Conservation (phyloP, 2,797 vertebrate genomes). For the Cyprinella venusta region DNA sequence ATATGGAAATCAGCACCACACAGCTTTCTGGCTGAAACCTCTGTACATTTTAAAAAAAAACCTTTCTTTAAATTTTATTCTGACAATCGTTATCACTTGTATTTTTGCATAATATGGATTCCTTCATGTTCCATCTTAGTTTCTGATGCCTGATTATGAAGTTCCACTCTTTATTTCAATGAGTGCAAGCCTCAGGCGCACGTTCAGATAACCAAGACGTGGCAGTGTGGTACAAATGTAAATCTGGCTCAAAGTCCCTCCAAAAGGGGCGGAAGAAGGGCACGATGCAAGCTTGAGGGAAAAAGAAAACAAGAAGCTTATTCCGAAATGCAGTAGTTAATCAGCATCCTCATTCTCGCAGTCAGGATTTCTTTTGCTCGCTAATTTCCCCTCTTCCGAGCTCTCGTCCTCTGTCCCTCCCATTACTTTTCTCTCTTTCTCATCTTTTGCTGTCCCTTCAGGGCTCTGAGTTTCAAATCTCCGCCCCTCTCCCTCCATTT, state of each 20-base stretch:
- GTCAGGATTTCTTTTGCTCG: slow-evolving; percentile 85
- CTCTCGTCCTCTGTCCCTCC: slow-evolving; percentile 88
- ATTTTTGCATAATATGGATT: slow-evolving; percentile 94
- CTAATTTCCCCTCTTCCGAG: slow-evolving; percentile 90
- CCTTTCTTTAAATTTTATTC: slow-evolving; percentile 63
- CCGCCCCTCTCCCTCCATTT: slow-evolving; percentile 83
- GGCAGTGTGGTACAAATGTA: slow-evolving; percentile 82
- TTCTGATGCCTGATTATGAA: slow-evolving; percentile 78
- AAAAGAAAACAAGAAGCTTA: slow-evolving; percentile 66
- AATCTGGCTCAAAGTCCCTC: slow-evolving; percentile 65
- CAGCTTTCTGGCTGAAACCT: slow-evolving; percentile 94
- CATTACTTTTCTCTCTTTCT: slow-evolving; percentile 79
- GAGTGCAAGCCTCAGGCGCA: slow-evolving; percentile 88
- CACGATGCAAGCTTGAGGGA: slow-evolving; percentile 56
- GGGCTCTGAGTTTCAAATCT: slow-evolving; percentile 86
- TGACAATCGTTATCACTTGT: slow-evolving; percentile 65
- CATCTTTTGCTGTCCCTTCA: slow-evolving; percentile 84
- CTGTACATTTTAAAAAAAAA: slow-evolving; percentile 89
- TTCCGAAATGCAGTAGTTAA: slow-evolving; percentile 64
- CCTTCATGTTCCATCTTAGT: slow-evolving; percentile 76
- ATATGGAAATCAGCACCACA: slow-evolving; percentile 93
- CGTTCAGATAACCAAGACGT: slow-evolving; percentile 78
- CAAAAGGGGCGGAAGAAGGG: slow-evolving; percentile 53
- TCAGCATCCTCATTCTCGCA: slow-evolving; percentile 58
- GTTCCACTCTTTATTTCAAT: slow-evolving; percentile 78